Conservation (phyloP, 2,113 vertebrate genomes). For the Halcyon senegalensis region DNA sequence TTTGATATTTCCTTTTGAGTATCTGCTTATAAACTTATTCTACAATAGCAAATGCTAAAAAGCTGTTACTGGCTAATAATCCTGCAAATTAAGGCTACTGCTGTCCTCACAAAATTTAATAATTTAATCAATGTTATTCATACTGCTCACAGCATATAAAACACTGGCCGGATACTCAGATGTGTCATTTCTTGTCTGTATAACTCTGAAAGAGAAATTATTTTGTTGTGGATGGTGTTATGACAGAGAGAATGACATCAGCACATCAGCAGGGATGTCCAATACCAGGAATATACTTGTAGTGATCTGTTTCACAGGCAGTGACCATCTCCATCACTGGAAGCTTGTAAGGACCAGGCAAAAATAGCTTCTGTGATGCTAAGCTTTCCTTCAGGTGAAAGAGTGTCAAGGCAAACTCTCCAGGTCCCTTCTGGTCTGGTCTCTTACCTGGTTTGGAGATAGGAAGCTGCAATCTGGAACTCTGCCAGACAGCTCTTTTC, state of each 20-base stretch:
- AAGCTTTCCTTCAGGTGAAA: background rate
- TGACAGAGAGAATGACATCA: background rate
- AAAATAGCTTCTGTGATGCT: background rate
- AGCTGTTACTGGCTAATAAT: background rate
- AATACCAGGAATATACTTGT: background rate
- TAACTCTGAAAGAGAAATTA: background rate
- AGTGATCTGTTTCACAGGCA: background rate
- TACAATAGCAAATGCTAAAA: background rate
- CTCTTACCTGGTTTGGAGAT: background rate
- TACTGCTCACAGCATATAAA: background rate
- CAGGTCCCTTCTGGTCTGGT: background rate
- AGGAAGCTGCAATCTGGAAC: background rate
- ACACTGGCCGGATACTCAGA: background rate
- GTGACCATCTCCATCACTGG: background rate
- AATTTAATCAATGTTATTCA: background rate
- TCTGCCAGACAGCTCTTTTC: background rate
- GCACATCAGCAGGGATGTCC: background rate
- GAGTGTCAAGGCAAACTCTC: background rate
- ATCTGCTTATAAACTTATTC: background rate
- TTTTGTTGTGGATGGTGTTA: background rate
- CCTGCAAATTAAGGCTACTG: background rate
- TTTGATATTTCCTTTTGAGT: background rate
- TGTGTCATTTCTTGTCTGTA: background rate
- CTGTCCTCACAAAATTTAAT: background rate
- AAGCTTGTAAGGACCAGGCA: background rate